Percentiles rank a stretch among this genome's conserved stretches.
phyloP scores from a whole-genome alignment of 2,888 invertebrate genomes.

The Erebia epiphron region DNA sequence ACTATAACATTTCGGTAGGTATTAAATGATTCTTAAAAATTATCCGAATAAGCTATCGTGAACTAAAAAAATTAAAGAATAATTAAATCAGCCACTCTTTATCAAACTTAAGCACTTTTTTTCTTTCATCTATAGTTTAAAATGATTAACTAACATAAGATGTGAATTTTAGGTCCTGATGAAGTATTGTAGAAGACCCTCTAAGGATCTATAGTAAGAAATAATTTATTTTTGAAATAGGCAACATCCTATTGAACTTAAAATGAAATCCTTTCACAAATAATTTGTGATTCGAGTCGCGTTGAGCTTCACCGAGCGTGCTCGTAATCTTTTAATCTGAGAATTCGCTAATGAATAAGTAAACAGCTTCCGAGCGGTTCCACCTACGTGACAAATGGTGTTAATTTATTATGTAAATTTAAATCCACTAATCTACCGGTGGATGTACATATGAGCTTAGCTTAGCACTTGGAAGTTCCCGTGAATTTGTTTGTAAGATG shows the following conservation, averaged over 20 bases:
- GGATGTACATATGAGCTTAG: neutral
- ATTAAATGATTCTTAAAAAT: too few relatives aligned
- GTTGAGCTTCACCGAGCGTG: constrained; percentile 4
- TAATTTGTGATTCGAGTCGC: neutral
- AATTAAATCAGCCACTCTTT: too few relatives aligned
- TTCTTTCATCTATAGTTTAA: too few relatives aligned
- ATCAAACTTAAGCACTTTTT: too few relatives aligned
- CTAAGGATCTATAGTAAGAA: too few relatives aligned
- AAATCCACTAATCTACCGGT: neutral
- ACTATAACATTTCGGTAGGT: too few relatives aligned
- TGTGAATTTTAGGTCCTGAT: too few relatives aligned
- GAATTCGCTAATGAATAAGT: constrained; percentile 4
- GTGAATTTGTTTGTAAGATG: neutral
- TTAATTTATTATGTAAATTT: constrained; percentile 6
- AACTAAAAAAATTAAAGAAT: too few relatives aligned
- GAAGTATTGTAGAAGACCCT: too few relatives aligned
- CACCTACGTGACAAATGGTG: neutral
- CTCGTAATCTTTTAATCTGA: constrained; percentile 15
- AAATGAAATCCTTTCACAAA: neutral
- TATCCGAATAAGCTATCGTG: too few relatives aligned
- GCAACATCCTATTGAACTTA: neutral
- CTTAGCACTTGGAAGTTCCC: neutral
- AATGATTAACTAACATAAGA: too few relatives aligned
- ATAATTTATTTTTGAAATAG: too few relatives aligned
- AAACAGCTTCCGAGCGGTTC: constrained; percentile 8